A percentile compares a stretch with the other conserved stretches of the same genome.
Conservation (phyloP, 2,797 vertebrate genomes). For the Phaenicophaeus curvirostris region DNA sequence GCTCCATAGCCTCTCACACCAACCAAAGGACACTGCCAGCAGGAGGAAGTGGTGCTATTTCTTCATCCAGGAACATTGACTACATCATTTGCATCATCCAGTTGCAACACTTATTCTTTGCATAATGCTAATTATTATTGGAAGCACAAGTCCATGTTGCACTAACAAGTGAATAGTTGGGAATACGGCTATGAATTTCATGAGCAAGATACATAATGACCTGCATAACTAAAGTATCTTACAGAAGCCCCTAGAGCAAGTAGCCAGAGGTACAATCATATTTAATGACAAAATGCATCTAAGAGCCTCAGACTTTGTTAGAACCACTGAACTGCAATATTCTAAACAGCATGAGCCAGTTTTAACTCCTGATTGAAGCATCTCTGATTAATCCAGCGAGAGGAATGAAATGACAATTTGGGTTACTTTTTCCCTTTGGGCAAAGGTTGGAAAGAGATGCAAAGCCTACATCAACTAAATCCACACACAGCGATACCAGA, state of each 20-base stretch:
- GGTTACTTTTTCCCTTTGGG: background rate
- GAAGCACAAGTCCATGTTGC: background rate
- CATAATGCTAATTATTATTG: background rate
- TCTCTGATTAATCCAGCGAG: background rate
- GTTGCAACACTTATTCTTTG: conserved; percentile 13
- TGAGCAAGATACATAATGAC: background rate
- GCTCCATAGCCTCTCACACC: background rate
- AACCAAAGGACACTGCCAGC: background rate
- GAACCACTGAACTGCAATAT: background rate
- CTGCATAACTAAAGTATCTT: background rate
- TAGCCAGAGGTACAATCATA: background rate
- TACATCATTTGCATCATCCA: background rate
- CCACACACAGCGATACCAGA: background rate
- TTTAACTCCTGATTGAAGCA: background rate
- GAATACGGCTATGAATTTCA: background rate
- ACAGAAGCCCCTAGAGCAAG: background rate
- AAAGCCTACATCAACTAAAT: background rate
- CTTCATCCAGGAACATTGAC: background rate
- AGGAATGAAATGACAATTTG: background rate
- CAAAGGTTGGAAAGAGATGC: background rate
- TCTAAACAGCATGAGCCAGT: background rate
- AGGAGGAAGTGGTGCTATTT: background rate
- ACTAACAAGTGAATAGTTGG: background rate
- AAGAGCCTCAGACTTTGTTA: background rate
- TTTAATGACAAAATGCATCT: background rate